phyloP scores from a whole-genome alignment of 2,888 invertebrate genomes.

The Stictocephala bisonia region DNA sequence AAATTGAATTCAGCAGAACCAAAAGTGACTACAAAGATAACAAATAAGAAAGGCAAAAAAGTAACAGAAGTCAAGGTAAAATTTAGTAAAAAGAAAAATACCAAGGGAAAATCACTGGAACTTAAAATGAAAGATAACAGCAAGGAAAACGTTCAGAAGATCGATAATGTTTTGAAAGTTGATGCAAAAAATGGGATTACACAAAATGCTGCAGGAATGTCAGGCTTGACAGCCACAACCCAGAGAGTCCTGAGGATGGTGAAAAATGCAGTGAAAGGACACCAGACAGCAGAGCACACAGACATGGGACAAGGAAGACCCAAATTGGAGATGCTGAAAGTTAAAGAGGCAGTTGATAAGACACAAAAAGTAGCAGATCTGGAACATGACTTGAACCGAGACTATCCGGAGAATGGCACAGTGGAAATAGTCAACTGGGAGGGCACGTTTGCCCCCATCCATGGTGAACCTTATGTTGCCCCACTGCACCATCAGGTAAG shows the following conservation, averaged over 20 bases:
- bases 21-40: background rate
- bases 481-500: conserved; percentile 19
- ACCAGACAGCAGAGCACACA: background rate
- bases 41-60: background rate
- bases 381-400: conserved; percentile 6
- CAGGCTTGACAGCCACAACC: background rate
- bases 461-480: conserved; percentile 20
- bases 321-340: conserved; percentile 2
- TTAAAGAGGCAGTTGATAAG: background rate
- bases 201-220: background rate
- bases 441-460: conserved; percentile 19
- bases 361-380: background rate
- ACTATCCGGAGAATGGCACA: conserved; percentile 18
- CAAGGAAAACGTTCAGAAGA: too few relatives aligned
- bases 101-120: background rate
- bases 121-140: too few relatives aligned
- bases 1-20: background rate
- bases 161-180: background rate
- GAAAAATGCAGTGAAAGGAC: background rate
- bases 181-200: background rate
- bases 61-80: background rate
- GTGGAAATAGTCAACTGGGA: conserved; percentile 25
- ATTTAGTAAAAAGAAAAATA: background rate
- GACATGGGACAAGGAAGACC: background rate
- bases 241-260: conserved; percentile 2